These are phyloP conservation scores for Rynchops niger DNA, from an alignment of 2,113 vertebrate genomes.

Conservation along the genomic window DNA sequence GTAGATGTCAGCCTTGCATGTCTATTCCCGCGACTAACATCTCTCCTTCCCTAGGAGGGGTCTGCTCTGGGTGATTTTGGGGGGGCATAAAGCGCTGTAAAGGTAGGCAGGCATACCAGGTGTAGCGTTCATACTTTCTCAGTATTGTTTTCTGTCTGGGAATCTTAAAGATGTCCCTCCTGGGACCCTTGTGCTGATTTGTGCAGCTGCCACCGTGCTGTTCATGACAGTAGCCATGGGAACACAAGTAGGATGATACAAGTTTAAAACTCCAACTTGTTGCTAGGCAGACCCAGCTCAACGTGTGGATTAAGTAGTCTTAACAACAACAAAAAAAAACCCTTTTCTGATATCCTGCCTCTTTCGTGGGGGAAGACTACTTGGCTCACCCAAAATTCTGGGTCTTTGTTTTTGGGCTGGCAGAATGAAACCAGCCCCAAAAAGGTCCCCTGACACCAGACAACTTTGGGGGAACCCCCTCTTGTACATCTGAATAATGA, in stretches of 20 bases:
- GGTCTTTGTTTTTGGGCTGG: not conserved
- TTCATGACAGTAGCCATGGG: conserved; percentile 77
- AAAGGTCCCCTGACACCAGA: not conserved
- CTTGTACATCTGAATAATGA: not conserved
- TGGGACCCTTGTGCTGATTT: conserved; percentile 63
- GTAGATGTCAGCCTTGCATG: not conserved
- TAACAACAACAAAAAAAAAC: not conserved
- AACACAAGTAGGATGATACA: conserved; percentile 72
- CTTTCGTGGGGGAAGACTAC: not conserved
- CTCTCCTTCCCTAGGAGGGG: not conserved
- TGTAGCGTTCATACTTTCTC: not conserved
- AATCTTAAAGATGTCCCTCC: conserved; percentile 57
- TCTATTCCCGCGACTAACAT: not conserved
- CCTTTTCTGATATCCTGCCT: not conserved
- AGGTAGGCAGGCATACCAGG: not conserved
- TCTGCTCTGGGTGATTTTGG: not conserved
- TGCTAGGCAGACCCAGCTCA: conserved; percentile 72
- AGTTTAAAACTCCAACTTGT: conserved; percentile 76
- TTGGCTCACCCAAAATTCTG: not conserved
- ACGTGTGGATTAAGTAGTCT: conserved; percentile 55
- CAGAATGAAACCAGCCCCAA: not conserved
- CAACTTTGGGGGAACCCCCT: not conserved
- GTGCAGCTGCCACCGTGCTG: conserved; percentile 57
- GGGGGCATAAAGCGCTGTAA: not conserved
- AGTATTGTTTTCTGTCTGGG: conserved; percentile 38